Percentiles rank a stretch among this genome's conserved stretches.
phyloP scores from a whole-genome alignment of 2,888 invertebrate genomes.

The Ormyrus pomaceus region DNA sequence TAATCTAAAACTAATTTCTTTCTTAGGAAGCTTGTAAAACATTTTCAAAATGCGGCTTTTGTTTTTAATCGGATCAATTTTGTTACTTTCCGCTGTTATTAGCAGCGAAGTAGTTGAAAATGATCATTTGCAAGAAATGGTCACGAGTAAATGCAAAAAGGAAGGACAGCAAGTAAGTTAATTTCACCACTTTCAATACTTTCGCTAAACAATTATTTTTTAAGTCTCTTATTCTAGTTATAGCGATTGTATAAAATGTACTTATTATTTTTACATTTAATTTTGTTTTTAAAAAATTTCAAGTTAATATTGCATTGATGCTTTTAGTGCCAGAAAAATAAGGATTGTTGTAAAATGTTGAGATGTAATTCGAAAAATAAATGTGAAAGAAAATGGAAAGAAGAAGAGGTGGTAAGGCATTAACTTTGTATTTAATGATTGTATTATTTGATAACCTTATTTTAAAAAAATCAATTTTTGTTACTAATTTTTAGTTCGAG shows the following conservation, averaged over 20 bases:
- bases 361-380: conserved; percentile 8
- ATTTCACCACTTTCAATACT: not conserved
- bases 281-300: too few species aligned
- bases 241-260: too few species aligned
- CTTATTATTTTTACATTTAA: too few species aligned
- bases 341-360: conserved; percentile 25
- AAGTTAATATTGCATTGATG: too few species aligned
- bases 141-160: not conserved
- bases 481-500: not conserved
- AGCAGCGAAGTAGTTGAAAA: not conserved
- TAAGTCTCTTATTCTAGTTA: too few species aligned
- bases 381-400: conserved; percentile 25
- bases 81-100: not conserved
- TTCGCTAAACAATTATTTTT: too few species aligned
- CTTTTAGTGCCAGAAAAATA: conserved; percentile 18
- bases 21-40: not conserved
- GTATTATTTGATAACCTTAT: too few species aligned
- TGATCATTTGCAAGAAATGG: not conserved
- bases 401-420: not conserved
- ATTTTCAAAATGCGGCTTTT: conserved; percentile 10
- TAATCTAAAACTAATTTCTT: too few species aligned
- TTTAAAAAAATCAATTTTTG: not conserved
- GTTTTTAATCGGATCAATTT: not conserved
- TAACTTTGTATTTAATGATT: too few species aligned
- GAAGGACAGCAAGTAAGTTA: conserved; percentile 9